Conservation (phyloP, 2,888 invertebrate species). For the Thelaira solivaga region DNA sequence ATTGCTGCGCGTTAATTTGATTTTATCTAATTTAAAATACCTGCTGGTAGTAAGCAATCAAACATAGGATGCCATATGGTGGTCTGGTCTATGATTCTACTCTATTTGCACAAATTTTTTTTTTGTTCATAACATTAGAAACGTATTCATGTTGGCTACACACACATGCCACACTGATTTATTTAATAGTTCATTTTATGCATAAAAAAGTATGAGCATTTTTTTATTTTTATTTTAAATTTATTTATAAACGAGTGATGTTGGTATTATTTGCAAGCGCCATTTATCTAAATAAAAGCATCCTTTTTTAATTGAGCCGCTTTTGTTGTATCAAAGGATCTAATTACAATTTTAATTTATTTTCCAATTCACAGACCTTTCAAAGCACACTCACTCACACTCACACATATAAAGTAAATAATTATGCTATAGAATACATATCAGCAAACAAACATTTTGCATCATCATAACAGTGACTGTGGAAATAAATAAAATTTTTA, state of each 20-base stretch:
- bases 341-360: conserved; percentile 63
- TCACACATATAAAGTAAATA: not conserved
- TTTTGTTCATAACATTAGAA: conserved; percentile 1
- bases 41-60: conserved; percentile 52
- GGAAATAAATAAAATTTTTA: conserved; percentile 47
- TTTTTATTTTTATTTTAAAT: conserved; percentile 33
- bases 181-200: conserved; percentile 35
- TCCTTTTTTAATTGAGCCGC: conserved; percentile 61
- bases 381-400: conserved; percentile 19
- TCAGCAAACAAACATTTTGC: no score
- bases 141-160: conserved; percentile 16
- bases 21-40: conserved; percentile 62
- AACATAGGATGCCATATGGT: not conserved
- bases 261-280: conserved; percentile 51
- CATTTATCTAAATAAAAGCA: conserved; percentile 45
- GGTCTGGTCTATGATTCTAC: conserved; percentile 10
- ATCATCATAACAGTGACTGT: not conserved
- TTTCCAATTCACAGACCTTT: conserved; percentile 46
- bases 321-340: conserved; percentile 62
- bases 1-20: conserved; percentile 60
- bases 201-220: conserved; percentile 44
- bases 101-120: conserved; percentile 23
- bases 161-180: conserved; percentile 44
- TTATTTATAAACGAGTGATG: no score
- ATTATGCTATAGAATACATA: not conserved